phyloP scores from a whole-genome alignment of 2,888 invertebrate species.

The Cheilosia scutellata region DNA sequence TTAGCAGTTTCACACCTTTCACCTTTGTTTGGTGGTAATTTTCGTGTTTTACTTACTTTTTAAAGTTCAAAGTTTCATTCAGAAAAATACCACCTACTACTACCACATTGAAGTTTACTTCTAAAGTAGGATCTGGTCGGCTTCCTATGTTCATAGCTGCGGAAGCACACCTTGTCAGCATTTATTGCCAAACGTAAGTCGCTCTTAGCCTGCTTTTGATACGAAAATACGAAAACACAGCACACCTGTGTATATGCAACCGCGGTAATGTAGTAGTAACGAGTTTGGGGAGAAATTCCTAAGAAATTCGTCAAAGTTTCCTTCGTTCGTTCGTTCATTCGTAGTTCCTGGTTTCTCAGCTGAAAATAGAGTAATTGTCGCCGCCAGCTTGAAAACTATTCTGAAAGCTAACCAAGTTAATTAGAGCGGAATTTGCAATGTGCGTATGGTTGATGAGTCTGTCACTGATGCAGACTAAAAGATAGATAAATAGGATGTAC shows the following conservation, averaged over 20 bases:
- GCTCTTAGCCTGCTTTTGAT: slow-evolving; percentile 3
- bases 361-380: slow-evolving; percentile 47
- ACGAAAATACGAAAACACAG: background rate
- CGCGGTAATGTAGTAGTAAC: slow-evolving; percentile 30
- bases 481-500: background rate
- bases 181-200: slow-evolving; percentile 42
- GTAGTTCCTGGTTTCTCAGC: slow-evolving; percentile 13
- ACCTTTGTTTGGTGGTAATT: slow-evolving; percentile 26
- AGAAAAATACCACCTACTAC: slow-evolving; percentile 1
- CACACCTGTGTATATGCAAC: background rate
- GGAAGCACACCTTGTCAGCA: slow-evolving; percentile 26
- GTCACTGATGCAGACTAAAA: slow-evolving; percentile 8
- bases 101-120: slow-evolving; percentile 1
- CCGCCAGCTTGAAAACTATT: slow-evolving; percentile 45
- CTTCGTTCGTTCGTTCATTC: background rate
- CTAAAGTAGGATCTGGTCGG: background rate
- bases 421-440: slow-evolving; percentile 51
- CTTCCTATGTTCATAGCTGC: background rate
- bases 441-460: slow-evolving; percentile 37
- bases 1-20: slow-evolving; percentile 40
- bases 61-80: background rate
- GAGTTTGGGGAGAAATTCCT: background rate
- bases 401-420: slow-evolving; percentile 52
- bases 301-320: slow-evolving; percentile 8
- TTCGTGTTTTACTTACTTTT: slow-evolving; percentile 5